Conservation (phyloP, 2,888 invertebrate genomes). For the Drosophila sordidula region DNA sequence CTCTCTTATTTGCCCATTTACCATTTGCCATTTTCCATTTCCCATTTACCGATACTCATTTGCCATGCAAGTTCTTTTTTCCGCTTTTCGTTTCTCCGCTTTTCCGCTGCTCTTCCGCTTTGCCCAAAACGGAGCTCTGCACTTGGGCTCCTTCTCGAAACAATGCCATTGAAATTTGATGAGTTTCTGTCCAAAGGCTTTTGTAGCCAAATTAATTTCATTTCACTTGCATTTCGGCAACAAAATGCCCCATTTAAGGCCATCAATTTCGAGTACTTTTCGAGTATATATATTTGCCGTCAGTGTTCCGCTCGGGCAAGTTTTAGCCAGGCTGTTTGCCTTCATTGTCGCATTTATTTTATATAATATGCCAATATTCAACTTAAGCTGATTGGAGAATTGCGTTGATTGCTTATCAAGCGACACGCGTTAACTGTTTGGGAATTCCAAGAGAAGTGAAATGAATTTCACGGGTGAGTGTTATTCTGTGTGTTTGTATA, state of each 20-base stretch:
- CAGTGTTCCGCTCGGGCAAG: too few species aligned
- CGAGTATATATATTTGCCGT: neutral
- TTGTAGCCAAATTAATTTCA: slow-evolving; percentile 30
- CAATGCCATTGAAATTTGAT: slow-evolving; percentile 46
- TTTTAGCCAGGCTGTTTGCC: slow-evolving; percentile 1
- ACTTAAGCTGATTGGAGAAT: neutral
- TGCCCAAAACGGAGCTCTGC: slow-evolving; percentile 2
- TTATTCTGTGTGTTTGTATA: too few species aligned
- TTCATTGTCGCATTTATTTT: neutral
- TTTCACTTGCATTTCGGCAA: slow-evolving; percentile 40
- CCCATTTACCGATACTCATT: too few species aligned
- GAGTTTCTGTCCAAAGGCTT: slow-evolving; percentile 35
- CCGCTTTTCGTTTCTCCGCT: slow-evolving; percentile 1
- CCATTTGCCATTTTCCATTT: slow-evolving; percentile 24
- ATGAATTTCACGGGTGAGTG: neutral
- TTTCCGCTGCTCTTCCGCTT: neutral
- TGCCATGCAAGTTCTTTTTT: slow-evolving; percentile 2
- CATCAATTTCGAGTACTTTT: neutral
- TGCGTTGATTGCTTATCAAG: neutral
- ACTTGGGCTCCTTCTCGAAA: slow-evolving; percentile 1
- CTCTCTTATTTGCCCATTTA: slow-evolving; percentile 22
- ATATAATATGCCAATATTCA: neutral
- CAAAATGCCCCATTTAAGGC: slow-evolving; percentile 17
- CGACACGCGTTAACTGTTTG: neutral
- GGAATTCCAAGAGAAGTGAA: slow-evolving; percentile 5